These are phyloP conservation scores for Gouania willdenowi DNA, from an alignment of 2,797 vertebrate species.

Conservation along the genomic window DNA sequence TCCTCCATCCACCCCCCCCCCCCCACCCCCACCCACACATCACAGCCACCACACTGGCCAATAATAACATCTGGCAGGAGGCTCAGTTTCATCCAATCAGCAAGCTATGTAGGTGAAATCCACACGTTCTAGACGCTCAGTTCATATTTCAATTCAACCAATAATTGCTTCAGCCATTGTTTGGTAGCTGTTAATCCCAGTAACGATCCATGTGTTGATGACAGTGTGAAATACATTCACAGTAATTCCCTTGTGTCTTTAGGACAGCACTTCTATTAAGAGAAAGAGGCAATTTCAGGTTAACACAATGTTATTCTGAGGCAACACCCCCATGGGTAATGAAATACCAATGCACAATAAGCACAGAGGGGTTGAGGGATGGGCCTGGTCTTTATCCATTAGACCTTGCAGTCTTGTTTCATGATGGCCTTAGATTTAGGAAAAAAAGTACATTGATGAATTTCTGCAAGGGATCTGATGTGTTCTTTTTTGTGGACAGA, in stretches of 20 bases:
- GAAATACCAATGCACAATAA: conserved; percentile 59
- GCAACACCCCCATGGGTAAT: conserved; percentile 46
- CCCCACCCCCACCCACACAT: conserved; percentile 41
- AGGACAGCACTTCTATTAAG: conserved; percentile 58
- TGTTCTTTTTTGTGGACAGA: conserved; percentile 33
- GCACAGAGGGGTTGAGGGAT: conserved; percentile 36
- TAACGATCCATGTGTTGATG: conserved; percentile 48
- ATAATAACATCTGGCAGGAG: conserved; percentile 22
- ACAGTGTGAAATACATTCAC: conserved; percentile 37
- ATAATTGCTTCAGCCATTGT: no score
- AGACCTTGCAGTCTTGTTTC: conserved; percentile 42
- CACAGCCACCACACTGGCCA: conserved; percentile 13
- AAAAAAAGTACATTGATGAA: conserved; percentile 45
- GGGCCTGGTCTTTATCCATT: conserved; percentile 49
- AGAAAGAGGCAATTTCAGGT: conserved; percentile 49
- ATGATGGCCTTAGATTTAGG: conserved; percentile 30
- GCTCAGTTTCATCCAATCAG: conserved; percentile 35
- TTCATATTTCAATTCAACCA: no score
- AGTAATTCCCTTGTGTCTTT: conserved; percentile 43
- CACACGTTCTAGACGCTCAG: no score
- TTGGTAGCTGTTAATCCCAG: no score
- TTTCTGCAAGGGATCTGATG: conserved; percentile 27
- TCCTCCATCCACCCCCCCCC: conserved; percentile 26
- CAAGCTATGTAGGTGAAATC: conserved; percentile 9
- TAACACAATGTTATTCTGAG: conserved; percentile 44